Percentiles rank a stretch among this genome's conserved stretches.
Conservation (phyloP, 2,888 invertebrate species). For the Microchrysa polita region DNA sequence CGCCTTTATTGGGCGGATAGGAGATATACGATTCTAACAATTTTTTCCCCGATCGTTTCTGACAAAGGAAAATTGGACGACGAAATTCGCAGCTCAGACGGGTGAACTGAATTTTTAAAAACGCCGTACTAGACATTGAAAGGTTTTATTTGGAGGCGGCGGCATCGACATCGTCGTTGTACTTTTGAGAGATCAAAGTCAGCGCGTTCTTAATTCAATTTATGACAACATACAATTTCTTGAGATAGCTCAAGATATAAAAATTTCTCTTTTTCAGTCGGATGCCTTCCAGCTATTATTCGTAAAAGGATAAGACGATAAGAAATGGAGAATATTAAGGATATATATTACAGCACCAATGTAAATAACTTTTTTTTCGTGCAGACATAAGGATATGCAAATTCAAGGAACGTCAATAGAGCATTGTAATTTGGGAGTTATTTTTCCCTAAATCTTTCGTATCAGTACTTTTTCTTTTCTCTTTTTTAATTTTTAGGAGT, state of each 20-base stretch:
- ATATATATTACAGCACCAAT: too few species aligned
- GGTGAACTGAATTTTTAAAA: background rate
- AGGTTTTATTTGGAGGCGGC: background rate
- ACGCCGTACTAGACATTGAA: background rate
- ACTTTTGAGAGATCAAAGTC: conserved; percentile 32
- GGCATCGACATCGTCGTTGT: background rate
- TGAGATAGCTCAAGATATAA: conserved; percentile 9
- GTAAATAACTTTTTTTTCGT: too few species aligned
- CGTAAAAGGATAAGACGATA: too few species aligned
- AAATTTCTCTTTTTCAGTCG: background rate
- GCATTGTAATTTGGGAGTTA: too few species aligned
- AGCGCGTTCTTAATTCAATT: conserved; percentile 32
- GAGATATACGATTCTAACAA: background rate
- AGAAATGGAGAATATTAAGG: too few species aligned
- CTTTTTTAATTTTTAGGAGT: too few species aligned
- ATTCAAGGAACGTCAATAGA: too few species aligned
- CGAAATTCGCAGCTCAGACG: background rate
- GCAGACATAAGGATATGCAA: too few species aligned
- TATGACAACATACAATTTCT: conserved; percentile 22
- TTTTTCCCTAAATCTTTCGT: too few species aligned
- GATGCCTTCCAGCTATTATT: too few species aligned
- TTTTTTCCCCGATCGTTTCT: background rate
- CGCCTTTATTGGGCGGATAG: background rate
- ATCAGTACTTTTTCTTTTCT: too few species aligned
- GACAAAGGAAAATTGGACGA: background rate